These are phyloP conservation scores for Lissonota sp. DNA, from an alignment of 2,888 invertebrate genomes.

Conservation along the genomic window DNA sequence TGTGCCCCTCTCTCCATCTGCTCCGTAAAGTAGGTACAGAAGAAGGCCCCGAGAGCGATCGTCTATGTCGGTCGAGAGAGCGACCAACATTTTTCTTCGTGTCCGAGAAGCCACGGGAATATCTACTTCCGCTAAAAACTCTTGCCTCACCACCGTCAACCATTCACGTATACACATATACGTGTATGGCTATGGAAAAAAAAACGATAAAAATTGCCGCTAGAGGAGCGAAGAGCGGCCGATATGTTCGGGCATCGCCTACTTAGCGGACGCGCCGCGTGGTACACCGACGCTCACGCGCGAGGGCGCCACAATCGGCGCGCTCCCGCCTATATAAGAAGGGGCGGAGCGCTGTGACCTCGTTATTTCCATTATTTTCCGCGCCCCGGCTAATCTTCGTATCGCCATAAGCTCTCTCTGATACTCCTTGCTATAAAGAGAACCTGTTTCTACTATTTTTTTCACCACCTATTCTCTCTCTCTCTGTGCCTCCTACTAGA, in stretches of 20 bases:
- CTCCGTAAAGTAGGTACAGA: slow-evolving; percentile 36
- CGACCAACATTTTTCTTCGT: slow-evolving; percentile 49
- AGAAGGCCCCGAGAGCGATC: slow-evolving; percentile 8
- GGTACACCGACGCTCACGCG: slow-evolving; percentile 62
- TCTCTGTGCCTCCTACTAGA: no score
- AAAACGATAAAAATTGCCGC: slow-evolving; percentile 21
- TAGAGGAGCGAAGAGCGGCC: slow-evolving; percentile 49
- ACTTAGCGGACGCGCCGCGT: slow-evolving; percentile 40
- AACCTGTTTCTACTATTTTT: slow-evolving; percentile 46
- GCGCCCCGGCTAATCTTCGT: slow-evolving; percentile 69
- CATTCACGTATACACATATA: neutral
- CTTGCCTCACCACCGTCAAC: neutral
- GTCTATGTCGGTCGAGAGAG: slow-evolving; percentile 41
- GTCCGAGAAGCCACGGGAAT: slow-evolving; percentile 52
- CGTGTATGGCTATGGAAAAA: slow-evolving; percentile 12
- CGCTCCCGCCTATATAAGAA: slow-evolving; percentile 62
- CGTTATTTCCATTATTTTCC: slow-evolving; percentile 76
- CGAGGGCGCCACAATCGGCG: slow-evolving; percentile 46
- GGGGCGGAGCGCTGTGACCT: slow-evolving; percentile 71
- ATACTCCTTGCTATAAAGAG: slow-evolving; percentile 42
- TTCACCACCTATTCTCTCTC: slow-evolving; percentile 51
- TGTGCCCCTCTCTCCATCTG: neutral
- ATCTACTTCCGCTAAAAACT: slow-evolving; percentile 58
- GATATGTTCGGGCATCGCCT: slow-evolving; percentile 57
- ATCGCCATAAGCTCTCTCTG: slow-evolving; percentile 56